phyloP scores from a whole-genome alignment of 2,888 invertebrate genomes.

The Drosophila lutescens region DNA sequence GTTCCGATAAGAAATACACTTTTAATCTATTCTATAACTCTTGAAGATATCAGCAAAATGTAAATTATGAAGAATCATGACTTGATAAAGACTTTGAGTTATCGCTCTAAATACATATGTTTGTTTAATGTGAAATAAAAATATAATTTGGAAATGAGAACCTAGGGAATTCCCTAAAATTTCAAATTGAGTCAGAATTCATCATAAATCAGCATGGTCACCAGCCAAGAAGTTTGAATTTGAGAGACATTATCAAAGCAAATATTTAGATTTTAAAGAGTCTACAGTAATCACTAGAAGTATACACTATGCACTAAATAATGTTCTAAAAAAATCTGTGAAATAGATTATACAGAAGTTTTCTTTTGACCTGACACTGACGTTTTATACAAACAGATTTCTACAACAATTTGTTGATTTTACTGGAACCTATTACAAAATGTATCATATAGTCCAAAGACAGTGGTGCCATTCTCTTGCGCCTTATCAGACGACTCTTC shows the following conservation, averaged over 20 bases:
- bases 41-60: neutral
- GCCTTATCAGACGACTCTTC: constrained; percentile 13
- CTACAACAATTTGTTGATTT: too few relatives aligned
- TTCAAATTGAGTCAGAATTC: neutral
- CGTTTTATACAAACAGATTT: too few relatives aligned
- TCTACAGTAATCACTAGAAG: neutral
- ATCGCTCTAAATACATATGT: neutral
- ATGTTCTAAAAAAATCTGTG: too few relatives aligned
- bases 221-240: neutral
- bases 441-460: neutral
- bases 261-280: neutral
- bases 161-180: too few relatives aligned
- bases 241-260: neutral
- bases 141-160: neutral
- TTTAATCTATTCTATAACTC: neutral
- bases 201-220: neutral
- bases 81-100: neutral
- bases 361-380: too few relatives aligned
- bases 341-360: too few relatives aligned
- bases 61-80: neutral
- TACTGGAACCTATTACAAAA: neutral
- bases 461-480: constrained; percentile 1
- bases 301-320: too few relatives aligned
- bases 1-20: neutral
- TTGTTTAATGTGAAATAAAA: neutral